A percentile compares a stretch with the other conserved stretches of the same genome.
Conservation (phyloP, 2,888 invertebrate species). For the Sicus ferrugineus region DNA sequence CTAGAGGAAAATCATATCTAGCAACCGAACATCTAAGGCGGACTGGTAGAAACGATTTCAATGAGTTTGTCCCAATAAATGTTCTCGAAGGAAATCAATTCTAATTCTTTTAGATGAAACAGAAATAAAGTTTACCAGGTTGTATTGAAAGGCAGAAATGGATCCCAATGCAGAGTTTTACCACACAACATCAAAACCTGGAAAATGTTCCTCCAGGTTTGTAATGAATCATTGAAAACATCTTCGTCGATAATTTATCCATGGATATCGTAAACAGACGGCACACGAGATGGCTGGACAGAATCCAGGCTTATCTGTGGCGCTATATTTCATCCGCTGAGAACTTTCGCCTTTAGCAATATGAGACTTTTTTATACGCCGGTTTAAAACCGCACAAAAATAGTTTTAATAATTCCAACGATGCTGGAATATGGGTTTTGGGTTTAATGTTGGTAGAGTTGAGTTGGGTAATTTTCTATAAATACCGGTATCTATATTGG, state of each 20-base stretch:
- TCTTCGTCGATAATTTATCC: constrained; percentile 63
- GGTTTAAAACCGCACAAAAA: too few relatives aligned
- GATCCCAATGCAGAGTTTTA: constrained; percentile 83
- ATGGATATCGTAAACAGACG: constrained; percentile 60
- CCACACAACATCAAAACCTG: constrained; percentile 80
- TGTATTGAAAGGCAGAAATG: constrained; percentile 73
- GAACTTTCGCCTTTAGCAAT: too few relatives aligned
- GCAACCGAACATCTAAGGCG: too few relatives aligned
- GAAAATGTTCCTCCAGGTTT: constrained; percentile 85
- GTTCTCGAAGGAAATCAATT: constrained; percentile 64
- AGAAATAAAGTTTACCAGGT: constrained; percentile 63
- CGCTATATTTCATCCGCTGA: too few relatives aligned
- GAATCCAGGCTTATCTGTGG: too few relatives aligned
- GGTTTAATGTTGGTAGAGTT: too few relatives aligned
- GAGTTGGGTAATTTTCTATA: too few relatives aligned
- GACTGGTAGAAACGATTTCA: constrained; percentile 62
- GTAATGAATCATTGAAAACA: constrained; percentile 71
- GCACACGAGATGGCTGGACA: constrained; percentile 56
- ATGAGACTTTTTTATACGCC: too few relatives aligned
- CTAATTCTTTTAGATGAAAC: background rate
- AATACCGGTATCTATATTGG: too few relatives aligned
- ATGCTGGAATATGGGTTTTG: too few relatives aligned
- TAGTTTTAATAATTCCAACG: too few relatives aligned
- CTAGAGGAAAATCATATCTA: too few relatives aligned
- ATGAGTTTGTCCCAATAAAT: constrained; percentile 78